Base-by-base conservation (phyloP, 2,113 vertebrate species). In the Sminthopsis crassicaudata region DNA sequence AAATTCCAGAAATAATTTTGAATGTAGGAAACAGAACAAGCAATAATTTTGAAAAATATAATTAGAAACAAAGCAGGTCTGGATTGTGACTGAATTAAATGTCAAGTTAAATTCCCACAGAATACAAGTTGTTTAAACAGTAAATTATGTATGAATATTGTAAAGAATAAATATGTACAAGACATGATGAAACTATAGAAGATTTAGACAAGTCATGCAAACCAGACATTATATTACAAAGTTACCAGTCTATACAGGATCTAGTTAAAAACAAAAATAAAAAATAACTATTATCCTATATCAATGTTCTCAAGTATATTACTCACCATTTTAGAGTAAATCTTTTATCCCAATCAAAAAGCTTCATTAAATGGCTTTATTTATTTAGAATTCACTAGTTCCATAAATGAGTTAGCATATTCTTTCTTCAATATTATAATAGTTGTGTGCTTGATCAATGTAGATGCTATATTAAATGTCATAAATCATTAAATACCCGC, bases 1-100 rank as follows among this genome's bases (percentile, higher is more conserved):
- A 97, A 95, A 94, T 96, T 92, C 96, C 94, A 98, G 94, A 96
- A 96, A 97, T 94, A 93, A 96, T 96, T 98, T 98, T 96, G 57
- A 93, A 97, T 60, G 93, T 93, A 89, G 57, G 96, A 96, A 96
- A 96, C 51, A 94, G 92, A 95, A 91, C 26, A 94, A 93, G 93
- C 30, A 96, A 95, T 57, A 96, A 91, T 94, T 96, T 94, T 94
- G 53, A 93, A 97, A 97, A 97, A 97, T 97, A 42, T 92, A 96
- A 94, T 97, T 97, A 97, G 93, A 97, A 97, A 95, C 91, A 96
- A 95, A 92, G 36, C 67, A 84, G 48, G 23, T 24, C 16, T 2
- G 0, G 3, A 46, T 89, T 95, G 53, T 36, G 94, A 19, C 46
- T 90, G 53, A 96, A 91, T 93, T 46, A 97, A 96, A 96, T 94